Conservation (phyloP, 2,113 vertebrate genomes). For the Muscicapa adusta region DNA sequence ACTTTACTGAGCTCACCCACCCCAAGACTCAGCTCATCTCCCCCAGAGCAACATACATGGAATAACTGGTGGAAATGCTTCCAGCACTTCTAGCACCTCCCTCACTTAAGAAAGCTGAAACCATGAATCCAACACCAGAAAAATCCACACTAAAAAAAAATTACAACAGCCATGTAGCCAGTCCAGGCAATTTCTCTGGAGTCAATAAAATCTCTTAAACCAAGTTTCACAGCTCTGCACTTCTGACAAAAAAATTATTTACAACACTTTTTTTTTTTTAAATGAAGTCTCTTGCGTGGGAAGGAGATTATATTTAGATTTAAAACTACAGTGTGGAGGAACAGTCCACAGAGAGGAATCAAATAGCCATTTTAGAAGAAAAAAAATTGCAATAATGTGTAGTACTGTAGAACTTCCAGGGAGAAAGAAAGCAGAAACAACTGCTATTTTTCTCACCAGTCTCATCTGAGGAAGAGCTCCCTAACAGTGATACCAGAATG, state of each 20-base stretch:
- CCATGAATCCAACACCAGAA: not conserved
- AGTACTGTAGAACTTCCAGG: not conserved
- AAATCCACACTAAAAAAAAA: not conserved
- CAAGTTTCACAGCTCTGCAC: not conserved
- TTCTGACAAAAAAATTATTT: not conserved
- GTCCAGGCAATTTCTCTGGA: not conserved
- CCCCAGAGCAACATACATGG: not conserved
- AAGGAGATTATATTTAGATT: conserved; percentile 41
- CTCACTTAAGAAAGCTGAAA: not conserved
- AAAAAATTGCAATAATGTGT: not conserved
- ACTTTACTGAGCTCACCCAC: not conserved
- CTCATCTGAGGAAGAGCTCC: not conserved
- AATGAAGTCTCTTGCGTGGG: not conserved
- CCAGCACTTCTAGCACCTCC: not conserved
- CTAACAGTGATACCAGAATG: not conserved
- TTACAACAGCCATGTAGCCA: accelerated
- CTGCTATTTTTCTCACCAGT: not conserved
- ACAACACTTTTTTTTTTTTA: not conserved
- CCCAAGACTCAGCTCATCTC: not conserved
- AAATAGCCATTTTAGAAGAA: not conserved
- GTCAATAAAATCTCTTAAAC: not conserved
- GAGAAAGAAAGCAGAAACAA: not conserved
- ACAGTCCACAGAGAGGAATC: not conserved
- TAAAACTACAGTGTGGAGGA: not conserved
- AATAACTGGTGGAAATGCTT: not conserved